Conservation (phyloP, 2,113 vertebrate genomes). For the Coregonus clupeaformis region DNA sequence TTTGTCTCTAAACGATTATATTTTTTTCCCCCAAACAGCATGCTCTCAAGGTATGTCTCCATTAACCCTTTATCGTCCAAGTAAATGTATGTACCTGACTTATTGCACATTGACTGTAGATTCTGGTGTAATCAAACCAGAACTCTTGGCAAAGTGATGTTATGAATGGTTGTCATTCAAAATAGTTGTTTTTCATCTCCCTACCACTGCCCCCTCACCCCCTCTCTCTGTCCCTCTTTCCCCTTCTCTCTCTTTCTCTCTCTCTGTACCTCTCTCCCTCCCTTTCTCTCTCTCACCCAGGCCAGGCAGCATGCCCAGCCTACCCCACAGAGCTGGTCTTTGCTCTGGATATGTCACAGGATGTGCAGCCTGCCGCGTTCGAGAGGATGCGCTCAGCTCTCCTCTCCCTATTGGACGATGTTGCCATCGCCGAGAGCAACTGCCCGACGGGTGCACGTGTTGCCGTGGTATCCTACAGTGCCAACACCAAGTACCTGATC, state of each 20-base stretch:
- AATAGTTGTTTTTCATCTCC: no score
- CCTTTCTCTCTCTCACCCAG: slow-evolving; percentile 47
- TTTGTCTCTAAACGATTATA: not conserved
- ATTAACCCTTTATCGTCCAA: not conserved
- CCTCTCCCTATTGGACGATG: slow-evolving; percentile 68
- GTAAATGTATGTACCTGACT: not conserved
- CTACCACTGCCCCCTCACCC: not conserved
- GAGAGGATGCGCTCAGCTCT: slow-evolving; percentile 77
- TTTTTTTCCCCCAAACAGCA: slow-evolving; percentile 53
- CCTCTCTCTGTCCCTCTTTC: not conserved
- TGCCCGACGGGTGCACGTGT: slow-evolving; percentile 82
- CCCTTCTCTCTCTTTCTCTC: not conserved
- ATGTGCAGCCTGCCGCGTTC: slow-evolving; percentile 72
- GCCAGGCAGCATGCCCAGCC: slow-evolving; percentile 66
- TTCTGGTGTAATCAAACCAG: not conserved
- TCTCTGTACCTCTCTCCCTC: not conserved
- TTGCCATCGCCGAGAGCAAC: slow-evolving; percentile 80
- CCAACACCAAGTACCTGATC: slow-evolving; percentile 74
- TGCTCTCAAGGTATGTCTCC: slow-evolving; percentile 68
- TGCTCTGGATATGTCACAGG: slow-evolving; percentile 82
- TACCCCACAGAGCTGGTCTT: slow-evolving; percentile 86
- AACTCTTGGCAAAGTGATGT: no score
- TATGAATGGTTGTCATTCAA: not conserved
- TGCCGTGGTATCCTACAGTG: slow-evolving; percentile 76
- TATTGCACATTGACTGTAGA: not conserved